Evolutionary conservation across 2,797 vertebrate species (phyloP).

Genomic region (Buceros bicornis): DNA sequence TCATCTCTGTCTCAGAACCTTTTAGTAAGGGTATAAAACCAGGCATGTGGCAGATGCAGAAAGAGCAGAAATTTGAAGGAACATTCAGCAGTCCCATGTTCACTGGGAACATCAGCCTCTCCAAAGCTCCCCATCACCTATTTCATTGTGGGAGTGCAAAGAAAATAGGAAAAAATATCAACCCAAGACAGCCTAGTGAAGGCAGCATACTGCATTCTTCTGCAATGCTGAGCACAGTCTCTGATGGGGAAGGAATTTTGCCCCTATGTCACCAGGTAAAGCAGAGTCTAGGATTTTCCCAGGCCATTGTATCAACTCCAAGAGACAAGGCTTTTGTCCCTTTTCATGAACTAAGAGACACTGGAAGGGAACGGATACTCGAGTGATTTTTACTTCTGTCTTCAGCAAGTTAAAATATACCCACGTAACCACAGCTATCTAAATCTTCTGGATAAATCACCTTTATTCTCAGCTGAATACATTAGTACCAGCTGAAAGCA

Average conservation of each 20-base stretch:
- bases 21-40: not conserved
- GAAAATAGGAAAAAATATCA: not conserved
- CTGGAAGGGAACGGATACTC: not conserved
- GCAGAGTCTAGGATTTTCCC: not conserved
- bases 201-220: not conserved
- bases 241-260: not conserved
- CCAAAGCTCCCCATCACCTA: not conserved
- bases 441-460: not conserved
- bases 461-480: not conserved
- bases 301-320: not conserved
- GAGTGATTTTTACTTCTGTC: not conserved
- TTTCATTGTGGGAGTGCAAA: not conserved
- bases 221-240: not conserved
- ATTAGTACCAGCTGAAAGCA: not conserved
- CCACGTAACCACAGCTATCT: not conserved
- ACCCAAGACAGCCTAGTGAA: not conserved
- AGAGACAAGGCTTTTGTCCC: not conserved
- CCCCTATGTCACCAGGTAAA: not conserved
- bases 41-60: not conserved
- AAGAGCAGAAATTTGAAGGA: not conserved
- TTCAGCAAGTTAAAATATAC: not conserved
- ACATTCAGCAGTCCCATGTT: rapidly evolving
- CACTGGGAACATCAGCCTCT: not conserved
- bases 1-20: not conserved
- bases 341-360: not conserved